Base-by-base conservation (phyloP, 2,113 vertebrate species). In the Scatophagus argus region DNA sequence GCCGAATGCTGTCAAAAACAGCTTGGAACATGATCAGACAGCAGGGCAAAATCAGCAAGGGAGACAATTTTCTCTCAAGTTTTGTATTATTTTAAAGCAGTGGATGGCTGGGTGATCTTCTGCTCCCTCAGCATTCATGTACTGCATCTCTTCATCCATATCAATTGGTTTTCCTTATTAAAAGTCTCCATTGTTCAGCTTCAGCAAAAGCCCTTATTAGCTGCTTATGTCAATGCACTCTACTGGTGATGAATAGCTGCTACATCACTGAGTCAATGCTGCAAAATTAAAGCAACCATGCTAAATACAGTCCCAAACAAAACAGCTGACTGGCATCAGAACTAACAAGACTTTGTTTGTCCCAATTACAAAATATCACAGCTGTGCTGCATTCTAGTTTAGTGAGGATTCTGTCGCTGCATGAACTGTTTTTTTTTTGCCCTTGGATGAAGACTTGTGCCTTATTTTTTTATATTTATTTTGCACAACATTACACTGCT, bases 211-310 rank as follows among this genome's bases (percentile, higher is more conserved):
- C 51, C 32, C 81, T 87, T 81, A 84, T 91, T 87, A 86, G 81
- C 65, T 67, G 56, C 62, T 44, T 47, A 31, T 78, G 81, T 78
- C 81, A 80, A 76, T 86, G 80, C 47, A 29, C 69, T 67, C 32
- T 31, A 29, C 72, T 41, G n/a, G 69, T 89, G 85, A 90, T 90
- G 75, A 91, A 87, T 91, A 72, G 85, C 68, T 70, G 72, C 83
- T 68, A 60, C 64, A 72, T 72, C 56, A 31, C 6, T 9, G 31
- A 51, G 72, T 87, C 80, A 82, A 47, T 85, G 55, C 70, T 68
- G 72, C 34, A 79, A 82, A 81, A 87, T 72, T 34, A 72, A 79
- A 80, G 55, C 39, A 19, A 31, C 29, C 1, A 21, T 64, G 14
- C 46, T 74, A 31, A 58, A 59, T 72, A 34, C 21, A 60, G 47